A percentile compares a stretch with the other conserved stretches of the same genome.
phyloP scores from a whole-genome alignment of 2,797 vertebrate species.

The Tenualosa thibaudeaui region DNA sequence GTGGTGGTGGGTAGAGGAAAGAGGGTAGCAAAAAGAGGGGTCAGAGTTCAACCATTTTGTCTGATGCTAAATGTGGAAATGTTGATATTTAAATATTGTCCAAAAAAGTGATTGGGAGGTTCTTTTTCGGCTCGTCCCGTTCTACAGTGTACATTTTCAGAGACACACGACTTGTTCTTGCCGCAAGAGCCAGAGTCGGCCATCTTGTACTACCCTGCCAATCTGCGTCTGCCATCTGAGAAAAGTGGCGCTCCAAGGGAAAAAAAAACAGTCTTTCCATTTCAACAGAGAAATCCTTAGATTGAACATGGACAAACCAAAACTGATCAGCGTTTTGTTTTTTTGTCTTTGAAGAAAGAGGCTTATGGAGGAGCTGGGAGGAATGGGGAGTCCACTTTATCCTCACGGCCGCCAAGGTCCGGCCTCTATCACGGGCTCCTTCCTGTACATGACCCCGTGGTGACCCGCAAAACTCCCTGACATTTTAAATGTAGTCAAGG shows the following conservation, averaged over 20 bases:
- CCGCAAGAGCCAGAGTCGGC: neutral
- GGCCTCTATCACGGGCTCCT: constrained; percentile 55
- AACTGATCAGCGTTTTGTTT: neutral
- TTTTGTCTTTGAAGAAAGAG: constrained; percentile 12
- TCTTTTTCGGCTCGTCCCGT: neutral
- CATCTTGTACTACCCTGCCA: constrained; percentile 44
- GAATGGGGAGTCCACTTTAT: neutral
- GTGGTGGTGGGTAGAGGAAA: neutral
- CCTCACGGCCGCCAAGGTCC: neutral
- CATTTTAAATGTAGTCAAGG: constrained; percentile 82
- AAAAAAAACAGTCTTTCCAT: constrained; percentile 62
- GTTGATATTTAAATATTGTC: neutral
- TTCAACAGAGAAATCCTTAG: constrained; percentile 57
- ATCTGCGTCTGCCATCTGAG: constrained; percentile 66
- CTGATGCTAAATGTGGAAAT: neutral
- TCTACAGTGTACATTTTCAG: neutral
- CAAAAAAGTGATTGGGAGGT: neutral
- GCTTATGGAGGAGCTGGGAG: neutral
- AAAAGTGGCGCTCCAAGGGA: constrained; percentile 44
- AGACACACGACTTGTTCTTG: neutral
- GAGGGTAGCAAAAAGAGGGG: neutral
- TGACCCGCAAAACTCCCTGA: constrained; percentile 80
- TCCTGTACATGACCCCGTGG: constrained; percentile 82
- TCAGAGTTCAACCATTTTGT: constrained; percentile 16
- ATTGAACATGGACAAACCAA: neutral